Evolutionary conservation across 2,888 invertebrate species (phyloP), one percentile per base, ranked within the genome.

Genomic region (Syritta pipiens): DNA sequence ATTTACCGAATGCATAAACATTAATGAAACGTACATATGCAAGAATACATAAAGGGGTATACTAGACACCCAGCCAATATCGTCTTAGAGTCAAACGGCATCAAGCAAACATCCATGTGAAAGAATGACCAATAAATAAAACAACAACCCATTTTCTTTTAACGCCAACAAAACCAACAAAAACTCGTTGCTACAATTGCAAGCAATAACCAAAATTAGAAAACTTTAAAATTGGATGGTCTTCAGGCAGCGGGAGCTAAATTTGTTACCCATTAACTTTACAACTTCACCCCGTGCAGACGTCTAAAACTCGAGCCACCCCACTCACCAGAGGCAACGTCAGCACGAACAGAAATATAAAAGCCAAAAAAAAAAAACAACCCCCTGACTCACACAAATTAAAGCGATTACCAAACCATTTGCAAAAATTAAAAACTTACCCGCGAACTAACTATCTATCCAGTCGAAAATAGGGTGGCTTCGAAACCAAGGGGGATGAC

Each of bases 371-470:
- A 57, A 63, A 28, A 55, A 53, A 51, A 24, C 28, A 69, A 63
- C 69, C 69, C 69, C 69, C 57, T 53, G 32, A 55, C 48, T 76
- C 35, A 49, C 35, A 40, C 44, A 77, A 71, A 71, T 77, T 76
- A 59, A 63, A 69, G 63, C 44, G 57, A 76, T 76, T 71, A 77
- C 63, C 37, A 53, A 77, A 63, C 59, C 76, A 71, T 71, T 77
- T 77, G 57, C 63, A 71, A 71, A 77, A 71, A 77, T 77, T 77
- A 71, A 76, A 76, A 76, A 69, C 76, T 63, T 63, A 19, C 69
- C 42, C 17, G 12, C 40, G 32, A 26, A 17, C n/a, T 24, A 24
- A 40, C 30, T 53, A 55, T 67, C 42, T 62, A 20, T 60, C 37
- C 14, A 1, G 5, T 9, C n/a, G n/a, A n/a, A 35, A 10, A 24